Base-by-base conservation (phyloP, 1,140 invertebrate genomes). In the Pomacea maculata region DNA sequence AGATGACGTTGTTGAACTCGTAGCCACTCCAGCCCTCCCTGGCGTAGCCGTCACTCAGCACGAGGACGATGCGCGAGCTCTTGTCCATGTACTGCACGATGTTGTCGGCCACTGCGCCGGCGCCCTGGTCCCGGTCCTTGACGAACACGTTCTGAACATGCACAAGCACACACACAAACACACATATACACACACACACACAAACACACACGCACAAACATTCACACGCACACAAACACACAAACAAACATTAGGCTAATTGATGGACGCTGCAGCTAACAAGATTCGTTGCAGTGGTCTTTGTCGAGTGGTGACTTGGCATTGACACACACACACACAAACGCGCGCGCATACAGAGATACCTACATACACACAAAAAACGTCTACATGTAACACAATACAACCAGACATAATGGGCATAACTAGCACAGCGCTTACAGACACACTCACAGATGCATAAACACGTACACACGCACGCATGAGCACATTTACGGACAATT, bases 1-100 rank as follows among this genome's bases (percentile, higher is more conserved):
- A 76, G 57, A 76, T 21, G 75, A 76, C 63, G 75, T 76, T 55
- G 29, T 76, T 25, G 25, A 64, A 76, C 75, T 76, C 75, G 75
- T 29, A 76, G 12, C 34, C 55, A 9, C 75, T 55, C 75, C 75
- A 76, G 7, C 61, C 21, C 57, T 76, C 75, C 6, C 75, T 54
- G 21, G 21, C 19, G 75, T 76, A 76, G n/a, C 14, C 63, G 75
- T 76, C 75, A 29, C 75, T 76, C 29, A 76, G 19, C 55, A 76
- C n/a, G 19, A 76, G n/a, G n/a, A 76, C 15, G 55, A 76, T 64
- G 8, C 75, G 57, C 19, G 57, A 21, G 25, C 75, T 64, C 14
- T 64, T 5, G 75, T 76, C 75, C 75, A 76, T 76, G 75, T 6
- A 76, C 29, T 57, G 61, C 55, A 70, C 67, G 67, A 70, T 70